Evolutionary conservation across 2,888 invertebrate genomes (phyloP), one percentile per base, ranked within the genome.

Genomic region (Ophonus ardosiacus): DNA sequence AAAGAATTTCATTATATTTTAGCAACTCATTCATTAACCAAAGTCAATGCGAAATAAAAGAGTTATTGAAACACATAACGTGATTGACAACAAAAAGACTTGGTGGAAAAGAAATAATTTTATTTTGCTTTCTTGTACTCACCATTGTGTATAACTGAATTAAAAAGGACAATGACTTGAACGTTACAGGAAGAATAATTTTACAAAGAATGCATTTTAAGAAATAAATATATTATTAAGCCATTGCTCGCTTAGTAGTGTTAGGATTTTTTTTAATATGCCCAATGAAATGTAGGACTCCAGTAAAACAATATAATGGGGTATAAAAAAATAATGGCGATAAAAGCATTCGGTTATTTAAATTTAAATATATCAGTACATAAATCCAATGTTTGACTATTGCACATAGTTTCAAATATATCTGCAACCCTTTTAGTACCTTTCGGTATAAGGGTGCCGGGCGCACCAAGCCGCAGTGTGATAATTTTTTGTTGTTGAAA

Each of bases 51-150:
- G n/a, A 68, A 38, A 68, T 68, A 68, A 68, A 68, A 68, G 68
- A 68, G 38, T 68, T 38, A 68, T 68, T 38, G 68, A 68, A 68
- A 31, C 68, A 68, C 6, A 68, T 59, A 21, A 21, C 63, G 2
- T 13, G 63, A 63, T 68, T 68, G 68, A n/a, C 31, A 68, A 68
- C 68, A 68, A 68, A 68, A 31, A 31, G 31, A 31, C 38, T 38
- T 68, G 68, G n/a, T 40, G 68, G 31, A 31, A 68, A n/a, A 68
- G 68, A 68, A 68, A 68, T 68, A 31, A 68, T 68, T 68, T 68
- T 68, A 68, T 68, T 68, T 68, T 68, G 31, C 38, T 68, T 68
- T 68, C 7, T 38, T 68, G 38, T 68, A 17, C 10, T n/a, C 38
- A 4, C 31, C 68, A 68, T 68, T 68, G 68, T 68, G 38, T 68